These are phyloP conservation scores for Leptarthrus brevirostris DNA, from an alignment of 2,888 invertebrate genomes.

Conservation along the genomic window DNA sequence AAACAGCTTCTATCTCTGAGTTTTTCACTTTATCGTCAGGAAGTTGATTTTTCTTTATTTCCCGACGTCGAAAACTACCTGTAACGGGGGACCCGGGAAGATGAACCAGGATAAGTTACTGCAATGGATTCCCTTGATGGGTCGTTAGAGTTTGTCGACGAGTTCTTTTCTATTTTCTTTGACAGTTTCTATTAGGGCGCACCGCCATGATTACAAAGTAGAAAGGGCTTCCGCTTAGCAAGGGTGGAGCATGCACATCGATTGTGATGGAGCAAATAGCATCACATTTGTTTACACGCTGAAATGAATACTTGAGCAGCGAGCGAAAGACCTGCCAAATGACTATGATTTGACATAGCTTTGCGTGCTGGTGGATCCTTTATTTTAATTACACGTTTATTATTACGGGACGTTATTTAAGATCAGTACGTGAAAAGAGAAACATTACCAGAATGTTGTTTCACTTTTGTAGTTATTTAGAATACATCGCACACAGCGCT, in stretches of 20 bases:
- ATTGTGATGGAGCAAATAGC: slow-evolving; percentile 4
- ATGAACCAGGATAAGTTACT: slow-evolving; percentile 43
- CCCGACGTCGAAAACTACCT: slow-evolving; percentile 18
- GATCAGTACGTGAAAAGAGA: slow-evolving; percentile 3
- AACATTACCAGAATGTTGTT: too few relatives aligned
- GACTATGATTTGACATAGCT: slow-evolving; percentile 27
- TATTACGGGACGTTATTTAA: slow-evolving; percentile 7
- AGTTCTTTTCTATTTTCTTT: slow-evolving; percentile 36
- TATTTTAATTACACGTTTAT: slow-evolving; percentile 15
- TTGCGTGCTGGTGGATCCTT: background rate
- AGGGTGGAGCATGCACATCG: too few relatives aligned
- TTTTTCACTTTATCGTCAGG: slow-evolving; percentile 27
- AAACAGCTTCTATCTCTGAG: slow-evolving; percentile 2
- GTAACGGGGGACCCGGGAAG: slow-evolving; percentile 1
- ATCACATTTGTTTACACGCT: slow-evolving; percentile 16
- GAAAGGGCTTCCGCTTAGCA: background rate
- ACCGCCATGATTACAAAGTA: slow-evolving; percentile 43
- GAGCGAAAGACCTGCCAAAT: slow-evolving; percentile 2
- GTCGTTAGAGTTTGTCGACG: slow-evolving; percentile 43
- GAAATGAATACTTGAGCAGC: background rate
- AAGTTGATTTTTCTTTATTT: slow-evolving; percentile 10
- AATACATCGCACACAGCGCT: too few relatives aligned
- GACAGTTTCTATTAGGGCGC: slow-evolving; percentile 40
- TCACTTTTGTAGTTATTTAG: too few relatives aligned
- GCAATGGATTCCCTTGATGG: slow-evolving; percentile 44